These are phyloP conservation scores for Xylota sylvarum DNA, from an alignment of 2,888 invertebrate species.

Conservation along the genomic window DNA sequence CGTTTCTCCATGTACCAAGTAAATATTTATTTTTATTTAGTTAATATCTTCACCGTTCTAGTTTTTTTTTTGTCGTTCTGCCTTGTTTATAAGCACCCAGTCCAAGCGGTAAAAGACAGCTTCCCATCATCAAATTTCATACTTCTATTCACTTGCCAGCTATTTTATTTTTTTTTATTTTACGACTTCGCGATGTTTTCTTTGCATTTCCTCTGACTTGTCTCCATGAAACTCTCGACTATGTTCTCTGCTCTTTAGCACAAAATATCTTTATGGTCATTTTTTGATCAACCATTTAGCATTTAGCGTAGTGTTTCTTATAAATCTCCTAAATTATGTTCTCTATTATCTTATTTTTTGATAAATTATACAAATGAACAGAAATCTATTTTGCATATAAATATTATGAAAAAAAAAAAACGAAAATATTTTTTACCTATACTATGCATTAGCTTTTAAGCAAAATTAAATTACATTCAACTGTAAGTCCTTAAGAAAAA, in stretches of 20 bases:
- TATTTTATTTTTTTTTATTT: neutral
- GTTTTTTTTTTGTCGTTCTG: neutral
- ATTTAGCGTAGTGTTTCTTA: conserved; percentile 41
- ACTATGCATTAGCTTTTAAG: conserved; percentile 57
- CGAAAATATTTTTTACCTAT: conserved; percentile 67
- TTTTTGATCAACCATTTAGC: conserved; percentile 48
- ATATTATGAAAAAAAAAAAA: conserved; percentile 48
- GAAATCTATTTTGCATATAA: conserved; percentile 74
- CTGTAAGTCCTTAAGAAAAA: conserved; percentile 41
- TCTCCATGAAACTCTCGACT: neutral
- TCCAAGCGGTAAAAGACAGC: conserved; percentile 32
- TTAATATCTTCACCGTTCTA: conserved; percentile 45
- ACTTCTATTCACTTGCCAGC: conserved; percentile 12
- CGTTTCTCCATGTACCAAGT: conserved; percentile 40
- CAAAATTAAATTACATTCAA: conserved; percentile 51
- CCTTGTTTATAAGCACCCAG: conserved; percentile 10
- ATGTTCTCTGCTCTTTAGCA: conserved; percentile 14
- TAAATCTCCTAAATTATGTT: conserved; percentile 16
- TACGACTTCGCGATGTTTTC: neutral
- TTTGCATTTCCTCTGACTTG: neutral
- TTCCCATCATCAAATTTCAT: conserved; percentile 6
- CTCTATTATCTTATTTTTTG: conserved; percentile 51
- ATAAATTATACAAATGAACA: conserved; percentile 70
- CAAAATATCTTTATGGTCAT: conserved; percentile 15
- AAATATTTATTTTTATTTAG: conserved; percentile 74